Evolutionary conservation across 2,797 vertebrate genomes (phyloP).

Genomic region (Acanthis flammea): DNA sequence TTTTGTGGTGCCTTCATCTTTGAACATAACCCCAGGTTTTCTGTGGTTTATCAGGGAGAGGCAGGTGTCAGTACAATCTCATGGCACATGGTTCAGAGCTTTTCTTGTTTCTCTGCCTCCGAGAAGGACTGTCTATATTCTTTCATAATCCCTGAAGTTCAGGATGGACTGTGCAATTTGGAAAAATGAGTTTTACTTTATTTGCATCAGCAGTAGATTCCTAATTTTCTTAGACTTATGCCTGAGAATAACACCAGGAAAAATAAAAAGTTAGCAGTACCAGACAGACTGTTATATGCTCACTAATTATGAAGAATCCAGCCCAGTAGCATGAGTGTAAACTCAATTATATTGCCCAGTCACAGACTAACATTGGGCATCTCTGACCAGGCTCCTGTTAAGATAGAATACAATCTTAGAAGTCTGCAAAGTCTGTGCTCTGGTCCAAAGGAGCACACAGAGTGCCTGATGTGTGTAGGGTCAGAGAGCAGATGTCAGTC

Average conservation of each 20-base stretch:
- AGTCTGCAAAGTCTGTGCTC: neutral
- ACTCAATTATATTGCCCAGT: neutral
- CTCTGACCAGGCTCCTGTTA: neutral
- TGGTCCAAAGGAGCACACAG: neutral
- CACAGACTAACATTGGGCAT: neutral
- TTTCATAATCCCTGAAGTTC: neutral
- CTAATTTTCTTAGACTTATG: neutral
- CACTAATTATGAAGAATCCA: neutral
- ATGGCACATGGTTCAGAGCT: neutral
- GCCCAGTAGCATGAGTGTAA: neutral
- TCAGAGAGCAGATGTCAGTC: neutral
- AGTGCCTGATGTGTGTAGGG: neutral
- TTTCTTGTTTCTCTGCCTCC: neutral
- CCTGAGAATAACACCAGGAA: neutral
- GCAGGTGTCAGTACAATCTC: rapidly evolving
- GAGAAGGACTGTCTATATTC: neutral
- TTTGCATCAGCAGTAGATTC: neutral
- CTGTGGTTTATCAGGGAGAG: neutral
- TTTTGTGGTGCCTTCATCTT: neutral
- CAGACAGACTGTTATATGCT: neutral
- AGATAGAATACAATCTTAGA: neutral
- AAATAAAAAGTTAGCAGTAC: neutral
- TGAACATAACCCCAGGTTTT: neutral
- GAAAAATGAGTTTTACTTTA: neutral
- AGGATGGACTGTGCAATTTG: neutral